Conservation (phyloP, 2,113 vertebrate species). For the Macheiramphus alcinus region DNA sequence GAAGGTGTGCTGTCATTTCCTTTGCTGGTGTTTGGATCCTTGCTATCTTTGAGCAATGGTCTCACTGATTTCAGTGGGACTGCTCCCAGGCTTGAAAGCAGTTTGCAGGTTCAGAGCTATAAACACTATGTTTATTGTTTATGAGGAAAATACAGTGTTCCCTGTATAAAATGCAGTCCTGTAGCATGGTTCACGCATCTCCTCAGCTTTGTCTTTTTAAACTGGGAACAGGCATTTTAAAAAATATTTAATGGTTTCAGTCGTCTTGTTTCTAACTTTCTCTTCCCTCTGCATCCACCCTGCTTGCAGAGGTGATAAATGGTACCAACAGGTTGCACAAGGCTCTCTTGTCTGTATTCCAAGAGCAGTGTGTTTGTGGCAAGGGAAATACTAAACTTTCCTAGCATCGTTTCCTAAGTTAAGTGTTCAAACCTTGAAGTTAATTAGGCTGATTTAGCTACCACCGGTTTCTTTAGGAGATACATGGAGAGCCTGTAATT, state of each 20-base stretch:
- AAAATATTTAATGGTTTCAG: neutral
- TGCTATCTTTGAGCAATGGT: neutral
- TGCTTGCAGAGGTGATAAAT: neutral
- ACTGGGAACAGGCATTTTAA: fast-evolving
- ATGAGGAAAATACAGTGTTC: neutral
- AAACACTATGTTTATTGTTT: neutral
- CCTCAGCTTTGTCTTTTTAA: neutral
- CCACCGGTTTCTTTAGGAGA: neutral
- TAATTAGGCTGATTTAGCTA: neutral
- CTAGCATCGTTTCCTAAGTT: neutral
- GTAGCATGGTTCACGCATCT: neutral
- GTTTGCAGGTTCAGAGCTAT: neutral
- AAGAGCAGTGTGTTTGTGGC: neutral
- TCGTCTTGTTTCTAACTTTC: neutral
- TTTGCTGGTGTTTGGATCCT: neutral
- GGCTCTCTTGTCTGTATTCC: neutral
- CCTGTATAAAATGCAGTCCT: neutral
- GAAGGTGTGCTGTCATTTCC: neutral
- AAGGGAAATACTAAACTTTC: neutral
- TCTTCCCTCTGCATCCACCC: neutral
- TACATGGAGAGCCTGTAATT: neutral
- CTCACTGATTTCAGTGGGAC: neutral
- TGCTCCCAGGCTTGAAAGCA: neutral
- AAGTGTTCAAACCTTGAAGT: neutral
- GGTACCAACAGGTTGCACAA: neutral